Evolutionary conservation across 2,113 vertebrate genomes (phyloP).

Genomic region (Leptobrachium leishanense): DNA sequence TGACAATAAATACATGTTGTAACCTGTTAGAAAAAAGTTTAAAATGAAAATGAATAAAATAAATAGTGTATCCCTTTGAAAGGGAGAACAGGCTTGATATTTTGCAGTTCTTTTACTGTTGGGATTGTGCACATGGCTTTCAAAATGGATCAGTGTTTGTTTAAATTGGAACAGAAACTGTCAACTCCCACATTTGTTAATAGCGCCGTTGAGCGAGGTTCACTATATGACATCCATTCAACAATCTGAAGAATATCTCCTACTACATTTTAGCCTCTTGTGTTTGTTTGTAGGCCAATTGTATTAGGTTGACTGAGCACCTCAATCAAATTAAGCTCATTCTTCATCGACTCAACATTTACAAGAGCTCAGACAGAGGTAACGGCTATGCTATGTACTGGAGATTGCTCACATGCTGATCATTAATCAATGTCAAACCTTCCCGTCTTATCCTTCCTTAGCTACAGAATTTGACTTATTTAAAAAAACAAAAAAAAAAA

Average conservation of each 20-base stretch:
- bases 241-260: constrained; percentile 8
- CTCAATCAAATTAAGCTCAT: constrained; percentile 41
- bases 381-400: constrained; percentile 9
- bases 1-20: too few relatives aligned
- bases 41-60: too few relatives aligned
- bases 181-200: constrained; percentile 22
- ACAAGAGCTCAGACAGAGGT: constrained; percentile 16
- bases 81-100: too few relatives aligned
- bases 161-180: constrained; percentile 28
- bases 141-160: background rate
- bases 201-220: background rate
- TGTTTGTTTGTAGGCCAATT: constrained; percentile 7
- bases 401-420: constrained; percentile 24
- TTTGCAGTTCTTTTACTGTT: too few relatives aligned
- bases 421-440: constrained; percentile 27
- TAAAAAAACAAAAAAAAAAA: background rate
- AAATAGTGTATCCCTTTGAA: too few relatives aligned
- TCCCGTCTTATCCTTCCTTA: constrained; percentile 14
- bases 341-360: constrained; percentile 41
- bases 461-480: constrained; percentile 4
- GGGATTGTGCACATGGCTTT: too few relatives aligned
- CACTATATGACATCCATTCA: background rate
- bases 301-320: constrained; percentile 28
- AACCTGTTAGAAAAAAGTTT: too few relatives aligned
- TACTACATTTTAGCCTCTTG: constrained; percentile 13